Base-by-base conservation (phyloP, 2,797 vertebrate genomes). In the Sebastes trivittatus region DNA sequence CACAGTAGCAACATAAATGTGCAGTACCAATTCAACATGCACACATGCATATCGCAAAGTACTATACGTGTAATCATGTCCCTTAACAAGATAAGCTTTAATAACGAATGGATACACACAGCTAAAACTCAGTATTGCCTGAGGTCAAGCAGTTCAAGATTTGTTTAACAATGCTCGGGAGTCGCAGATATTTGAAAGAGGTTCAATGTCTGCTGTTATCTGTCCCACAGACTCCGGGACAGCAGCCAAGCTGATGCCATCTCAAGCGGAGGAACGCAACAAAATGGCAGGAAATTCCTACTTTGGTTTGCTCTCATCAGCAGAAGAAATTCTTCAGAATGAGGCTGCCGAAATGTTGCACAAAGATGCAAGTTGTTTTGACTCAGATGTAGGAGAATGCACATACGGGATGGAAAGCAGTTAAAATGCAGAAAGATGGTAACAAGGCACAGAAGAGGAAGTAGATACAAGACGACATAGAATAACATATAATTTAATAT, bases 261-360 rank as follows among this genome's bases (percentile, higher is more conserved):
- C 93, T 91, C 82, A 67, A 83, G 81, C 82, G 75, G 89, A 93
- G 90, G 90, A 95, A 94, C 84, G 75, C 86, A 89, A 82, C 85
- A 91, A 95, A 96, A 95, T 95, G 81, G 89, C 91, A 92, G 95
- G 95, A 96, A 95, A 96, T 95, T 94, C 94, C 94, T 86, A 80
- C 42, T 81, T 94, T 79, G 79, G 78, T 91, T 88, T 77, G 81
- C 82, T 91, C 84, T 87, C 86, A 89, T 78, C 84, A 84, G 78
- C 64, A 82, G 69, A 85, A 89, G 77, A 86, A 80, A 90, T 87
- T 81, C 63, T 89, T 92, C 76, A 54, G 86, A 91, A 85, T 80
- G 77, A 71, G 68, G 78, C 85, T 49, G 52, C 72, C 71, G 38
- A 88, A 88, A 77, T 71, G 78, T 79, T 89, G 73, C 10, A 80